Percentiles rank a stretch among this genome's conserved stretches.
Evolutionary conservation across 1,140 invertebrate species (phyloP).

Genomic region (Drosophila funebris): DNA sequence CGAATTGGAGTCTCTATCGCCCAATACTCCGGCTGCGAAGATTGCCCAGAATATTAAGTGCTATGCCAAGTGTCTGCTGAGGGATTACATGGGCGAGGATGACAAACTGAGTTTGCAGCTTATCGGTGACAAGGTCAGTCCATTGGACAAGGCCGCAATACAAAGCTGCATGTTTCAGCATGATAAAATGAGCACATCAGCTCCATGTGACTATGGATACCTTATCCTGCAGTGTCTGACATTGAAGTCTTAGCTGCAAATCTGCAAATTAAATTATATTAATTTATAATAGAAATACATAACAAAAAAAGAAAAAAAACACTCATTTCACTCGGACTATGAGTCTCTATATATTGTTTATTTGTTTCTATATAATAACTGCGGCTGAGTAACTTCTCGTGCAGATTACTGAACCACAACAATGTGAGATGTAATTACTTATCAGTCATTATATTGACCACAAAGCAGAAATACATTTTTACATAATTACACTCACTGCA

Average conservation of each 20-base stretch:
- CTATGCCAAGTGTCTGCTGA: constrained; percentile 30
- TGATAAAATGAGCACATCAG: neutral
- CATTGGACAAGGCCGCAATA: constrained; percentile 6
- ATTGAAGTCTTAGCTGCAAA: neutral
- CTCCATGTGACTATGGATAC: constrained; percentile 41
- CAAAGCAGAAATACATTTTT: neutral
- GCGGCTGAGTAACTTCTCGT: neutral
- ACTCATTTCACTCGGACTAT: too few species aligned
- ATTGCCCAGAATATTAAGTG: constrained; percentile 32
- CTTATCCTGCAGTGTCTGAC: constrained; percentile 33
- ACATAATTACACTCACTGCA: neutral
- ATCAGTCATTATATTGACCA: neutral
- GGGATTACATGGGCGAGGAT: constrained; percentile 19
- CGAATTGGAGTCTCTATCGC: constrained; percentile 9
- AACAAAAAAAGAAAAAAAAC: too few species aligned
- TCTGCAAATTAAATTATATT: neutral
- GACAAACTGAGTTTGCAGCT: constrained; percentile 10
- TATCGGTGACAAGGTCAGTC: constrained; percentile 5
- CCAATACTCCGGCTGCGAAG: neutral
- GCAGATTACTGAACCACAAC: neutral
- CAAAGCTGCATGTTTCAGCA: neutral
- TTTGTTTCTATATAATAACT: too few species aligned
- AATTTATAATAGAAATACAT: too few species aligned
- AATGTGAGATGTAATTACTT: neutral
- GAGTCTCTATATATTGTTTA: too few species aligned